phyloP scores from a whole-genome alignment of 1,140 invertebrate genomes.

The Nasonia giraulti region DNA sequence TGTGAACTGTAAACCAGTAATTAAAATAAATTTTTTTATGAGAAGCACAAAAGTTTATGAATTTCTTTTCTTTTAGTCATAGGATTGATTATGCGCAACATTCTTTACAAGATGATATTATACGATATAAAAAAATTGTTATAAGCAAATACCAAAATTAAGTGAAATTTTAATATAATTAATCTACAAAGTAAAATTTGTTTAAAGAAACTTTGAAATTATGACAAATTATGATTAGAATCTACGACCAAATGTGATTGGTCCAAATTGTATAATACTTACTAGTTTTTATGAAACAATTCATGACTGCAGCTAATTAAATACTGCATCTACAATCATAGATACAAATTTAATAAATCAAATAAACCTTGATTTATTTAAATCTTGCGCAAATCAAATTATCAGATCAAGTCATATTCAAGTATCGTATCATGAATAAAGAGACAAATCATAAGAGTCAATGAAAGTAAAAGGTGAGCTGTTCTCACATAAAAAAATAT shows the following conservation, averaged over 20 bases:
- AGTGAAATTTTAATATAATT: not conserved
- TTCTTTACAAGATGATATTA: not conserved
- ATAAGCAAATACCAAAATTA: not conserved
- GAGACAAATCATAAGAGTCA: no score
- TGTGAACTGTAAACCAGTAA: no score
- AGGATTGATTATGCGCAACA: conserved; percentile 33
- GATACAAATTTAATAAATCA: no score
- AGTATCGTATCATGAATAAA: no score
- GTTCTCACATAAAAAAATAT: no score
- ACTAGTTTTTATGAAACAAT: no score
- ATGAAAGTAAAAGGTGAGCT: no score
- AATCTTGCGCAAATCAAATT: no score
- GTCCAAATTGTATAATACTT: not conserved
- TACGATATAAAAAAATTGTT: not conserved
- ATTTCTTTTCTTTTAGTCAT: conserved; percentile 59
- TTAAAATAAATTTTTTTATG: conserved; percentile 6
- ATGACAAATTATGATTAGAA: conserved; percentile 15
- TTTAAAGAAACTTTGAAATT: conserved; percentile 2
- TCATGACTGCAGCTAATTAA: no score
- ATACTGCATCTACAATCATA: no score
- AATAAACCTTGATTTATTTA: no score
- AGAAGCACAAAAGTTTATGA: not conserved
- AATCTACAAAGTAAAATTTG: not conserved
- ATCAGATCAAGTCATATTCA: no score
- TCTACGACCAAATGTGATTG: conserved; percentile 44